Base-by-base conservation (phyloP, 2,113 vertebrate species). In the Chaenocephalus aceratus region DNA sequence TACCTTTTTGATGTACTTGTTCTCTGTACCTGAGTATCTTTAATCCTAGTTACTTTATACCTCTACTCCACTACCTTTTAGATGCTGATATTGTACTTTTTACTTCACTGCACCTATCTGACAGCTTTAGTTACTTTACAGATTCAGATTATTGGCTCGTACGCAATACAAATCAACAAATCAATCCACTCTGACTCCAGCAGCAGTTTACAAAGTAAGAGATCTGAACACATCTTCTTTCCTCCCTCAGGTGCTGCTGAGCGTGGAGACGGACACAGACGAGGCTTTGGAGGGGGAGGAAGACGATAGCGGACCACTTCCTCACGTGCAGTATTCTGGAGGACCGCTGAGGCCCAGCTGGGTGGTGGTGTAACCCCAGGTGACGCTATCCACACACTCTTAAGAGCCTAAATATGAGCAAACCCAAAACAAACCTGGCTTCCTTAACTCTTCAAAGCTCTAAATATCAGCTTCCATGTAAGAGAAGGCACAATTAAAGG, bases 301-400 rank as follows among this genome's bases (percentile, higher is more conserved):
- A 23, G 81, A 89, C 0, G 63, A 69, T 0, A 51, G 0, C 0
- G 69, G 44, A 6, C 60, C 72, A 0, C 23, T 77, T 45, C 78
- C 81, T 14, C 41, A 49, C 2, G 67, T 88, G 46, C 87, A 90
- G 59, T 87, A 73, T 18, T 91, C 89, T 6, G 91, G 87, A 10
- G 84, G 86, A 5, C 81, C 86, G 0, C 57, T 91, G 44, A 90
- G 86, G 64, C 91, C 92, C 36, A 91, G 90, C 88, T 94, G 93
- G 92, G 92, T 94, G 85, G 45, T 68, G 68, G 89, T 91, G n/a
- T 94, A 66, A 91, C 67, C 45, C 41, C 88, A 71, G 79, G 57
- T 79, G 78, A 79, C 14, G 53, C 15, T 4, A 10, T 69, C 54
- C 74, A 53, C 78, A 30, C 51, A 14, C 48, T 26, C 23, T 56